Conservation (phyloP, 2,113 vertebrate genomes). For the Pelecanoides urinatrix region DNA sequence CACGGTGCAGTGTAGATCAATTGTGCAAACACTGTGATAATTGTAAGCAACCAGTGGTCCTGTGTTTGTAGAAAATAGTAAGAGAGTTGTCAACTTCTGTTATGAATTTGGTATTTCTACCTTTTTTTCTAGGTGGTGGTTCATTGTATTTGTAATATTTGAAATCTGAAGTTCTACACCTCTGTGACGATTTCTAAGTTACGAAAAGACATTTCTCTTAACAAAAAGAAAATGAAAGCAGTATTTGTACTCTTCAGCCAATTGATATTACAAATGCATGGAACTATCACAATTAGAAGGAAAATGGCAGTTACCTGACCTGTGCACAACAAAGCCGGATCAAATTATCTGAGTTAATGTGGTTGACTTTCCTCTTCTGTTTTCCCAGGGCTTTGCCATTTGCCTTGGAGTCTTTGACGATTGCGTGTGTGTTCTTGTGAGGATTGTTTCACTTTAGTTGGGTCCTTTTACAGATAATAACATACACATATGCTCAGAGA, state of each 20-base stretch:
- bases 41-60: neutral
- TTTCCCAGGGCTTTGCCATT: neutral
- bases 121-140: neutral
- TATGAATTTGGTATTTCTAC: neutral
- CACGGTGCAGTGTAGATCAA: neutral
- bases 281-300: neutral
- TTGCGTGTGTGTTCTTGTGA: neutral
- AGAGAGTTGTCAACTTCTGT: neutral
- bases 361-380: neutral
- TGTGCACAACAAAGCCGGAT: neutral
- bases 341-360: neutral
- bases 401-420: neutral
- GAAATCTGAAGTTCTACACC: neutral
- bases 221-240: neutral
- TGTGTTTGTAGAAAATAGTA: neutral
- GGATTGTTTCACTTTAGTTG: neutral
- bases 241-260: neutral
- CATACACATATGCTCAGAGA: neutral
- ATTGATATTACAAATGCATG: neutral
- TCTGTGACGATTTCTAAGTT: neutral
- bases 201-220: neutral
- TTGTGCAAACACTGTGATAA: neutral
- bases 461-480: neutral
- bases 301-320: neutral
- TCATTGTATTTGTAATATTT: neutral